Evolutionary conservation across 2,113 vertebrate genomes (phyloP).

Genomic region (Cercopithecus mona): DNA sequence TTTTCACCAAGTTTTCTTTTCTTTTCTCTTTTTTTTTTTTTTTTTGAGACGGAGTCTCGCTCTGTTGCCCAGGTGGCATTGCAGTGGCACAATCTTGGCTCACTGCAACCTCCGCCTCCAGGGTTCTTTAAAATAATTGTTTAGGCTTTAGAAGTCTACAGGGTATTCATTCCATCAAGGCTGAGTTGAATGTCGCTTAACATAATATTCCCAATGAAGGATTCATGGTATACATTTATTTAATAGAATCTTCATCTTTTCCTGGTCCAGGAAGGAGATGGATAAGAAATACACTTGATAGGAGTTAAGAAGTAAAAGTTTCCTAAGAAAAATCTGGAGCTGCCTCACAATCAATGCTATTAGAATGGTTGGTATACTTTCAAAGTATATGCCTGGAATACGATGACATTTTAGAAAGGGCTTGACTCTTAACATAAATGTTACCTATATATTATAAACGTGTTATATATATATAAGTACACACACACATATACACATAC

Average conservation of each 20-base stretch:
- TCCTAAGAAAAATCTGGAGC: background rate
- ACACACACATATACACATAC: background rate
- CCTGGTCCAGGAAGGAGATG: background rate
- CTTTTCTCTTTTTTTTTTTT: no score
- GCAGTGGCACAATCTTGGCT: no score
- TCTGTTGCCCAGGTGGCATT: no score
- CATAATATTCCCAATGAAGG: background rate
- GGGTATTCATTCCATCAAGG: background rate
- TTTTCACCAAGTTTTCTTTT: background rate
- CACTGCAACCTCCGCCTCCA: no score
- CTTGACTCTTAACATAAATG: background rate
- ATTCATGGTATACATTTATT: background rate
- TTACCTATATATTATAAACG: background rate
- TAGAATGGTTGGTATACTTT: background rate
- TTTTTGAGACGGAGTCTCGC: no score
- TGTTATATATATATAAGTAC: background rate
- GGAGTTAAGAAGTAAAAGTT: slow-evolving; percentile 31
- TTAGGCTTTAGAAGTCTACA: background rate
- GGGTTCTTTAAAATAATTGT: background rate
- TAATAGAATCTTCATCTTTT: background rate
- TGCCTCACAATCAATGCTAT: background rate
- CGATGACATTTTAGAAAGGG: background rate
- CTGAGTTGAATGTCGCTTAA: background rate
- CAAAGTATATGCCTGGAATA: background rate
- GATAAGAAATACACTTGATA: background rate